Conservation (phyloP, 2,113 vertebrate genomes). For the Azemiops feae region DNA sequence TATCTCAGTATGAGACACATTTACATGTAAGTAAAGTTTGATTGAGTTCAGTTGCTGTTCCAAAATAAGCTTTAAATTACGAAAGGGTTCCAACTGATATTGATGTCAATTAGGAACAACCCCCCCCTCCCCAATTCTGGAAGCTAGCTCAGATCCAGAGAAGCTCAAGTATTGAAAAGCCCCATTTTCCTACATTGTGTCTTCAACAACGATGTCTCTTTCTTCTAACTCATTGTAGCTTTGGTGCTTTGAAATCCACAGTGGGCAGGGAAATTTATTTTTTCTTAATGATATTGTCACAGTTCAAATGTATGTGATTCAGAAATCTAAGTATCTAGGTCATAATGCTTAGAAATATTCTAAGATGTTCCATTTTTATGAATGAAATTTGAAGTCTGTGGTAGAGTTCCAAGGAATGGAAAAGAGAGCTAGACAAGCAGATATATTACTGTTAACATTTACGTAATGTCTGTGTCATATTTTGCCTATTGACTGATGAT, state of each 20-base stretch:
- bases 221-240: not conserved
- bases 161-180: not conserved
- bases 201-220: not conserved
- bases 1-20: not conserved
- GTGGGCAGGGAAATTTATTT: not conserved
- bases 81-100: not conserved
- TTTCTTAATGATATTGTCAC: not conserved
- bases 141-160: not conserved
- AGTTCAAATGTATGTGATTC: not conserved
- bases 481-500: not conserved
- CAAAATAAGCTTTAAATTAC: constrained; percentile 10
- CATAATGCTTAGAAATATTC: not conserved
- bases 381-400: not conserved
- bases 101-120: not conserved
- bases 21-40: not conserved
- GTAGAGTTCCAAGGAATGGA: not conserved
- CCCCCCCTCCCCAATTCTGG: not conserved
- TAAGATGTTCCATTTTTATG: not conserved
- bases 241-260: not conserved
- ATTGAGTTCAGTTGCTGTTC: not conserved
- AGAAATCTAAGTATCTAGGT: not conserved
- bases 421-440: not conserved
- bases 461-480: not conserved
- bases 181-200: not conserved
- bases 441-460: not conserved